These are phyloP conservation scores for Willowsia nigromaculata DNA, from an alignment of 2,888 invertebrate genomes.

Conservation along the genomic window DNA sequence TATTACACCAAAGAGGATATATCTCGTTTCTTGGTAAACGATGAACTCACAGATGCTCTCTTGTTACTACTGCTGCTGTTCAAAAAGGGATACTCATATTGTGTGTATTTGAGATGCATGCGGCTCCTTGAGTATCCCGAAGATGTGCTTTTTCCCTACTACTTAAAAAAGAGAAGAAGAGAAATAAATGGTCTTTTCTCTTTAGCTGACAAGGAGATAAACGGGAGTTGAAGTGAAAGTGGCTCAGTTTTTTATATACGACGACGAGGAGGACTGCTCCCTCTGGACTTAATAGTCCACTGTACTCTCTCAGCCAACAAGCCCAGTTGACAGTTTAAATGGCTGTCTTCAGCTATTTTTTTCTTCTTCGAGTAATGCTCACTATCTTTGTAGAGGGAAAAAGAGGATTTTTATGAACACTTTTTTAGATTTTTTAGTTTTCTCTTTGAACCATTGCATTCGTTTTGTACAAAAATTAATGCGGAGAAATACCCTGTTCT, in stretches of 20 bases:
- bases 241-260: conserved; percentile 51
- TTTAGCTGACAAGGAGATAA: conserved; percentile 67
- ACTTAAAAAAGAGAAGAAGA: background rate
- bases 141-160: background rate
- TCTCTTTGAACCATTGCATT: too few relatives aligned
- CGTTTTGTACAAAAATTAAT: too few relatives aligned
- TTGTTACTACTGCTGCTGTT: background rate
- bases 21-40: background rate
- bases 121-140: background rate
- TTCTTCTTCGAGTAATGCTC: background rate
- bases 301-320: background rate
- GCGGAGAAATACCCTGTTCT: background rate
- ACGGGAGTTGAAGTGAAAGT: conserved; percentile 69
- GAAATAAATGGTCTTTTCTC: conserved; percentile 66
- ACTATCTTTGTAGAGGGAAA: background rate
- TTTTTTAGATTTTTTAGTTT: too few relatives aligned
- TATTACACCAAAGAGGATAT: conserved; percentile 8
- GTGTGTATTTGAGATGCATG: background rate
- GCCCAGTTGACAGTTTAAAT: conserved; percentile 67
- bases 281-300: conserved; percentile 63
- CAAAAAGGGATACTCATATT: too few relatives aligned
- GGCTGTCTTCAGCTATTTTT: conserved; percentile 54
- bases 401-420: conserved; percentile 2
- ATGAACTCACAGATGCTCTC: conserved; percentile 3
- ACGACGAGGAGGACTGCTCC: conserved; percentile 40